A percentile compares a stretch with the other conserved stretches of the same genome.
These are phyloP conservation scores for Hippocampus kuda DNA, from an alignment of 2,797 vertebrate genomes.

Conservation along the genomic window DNA sequence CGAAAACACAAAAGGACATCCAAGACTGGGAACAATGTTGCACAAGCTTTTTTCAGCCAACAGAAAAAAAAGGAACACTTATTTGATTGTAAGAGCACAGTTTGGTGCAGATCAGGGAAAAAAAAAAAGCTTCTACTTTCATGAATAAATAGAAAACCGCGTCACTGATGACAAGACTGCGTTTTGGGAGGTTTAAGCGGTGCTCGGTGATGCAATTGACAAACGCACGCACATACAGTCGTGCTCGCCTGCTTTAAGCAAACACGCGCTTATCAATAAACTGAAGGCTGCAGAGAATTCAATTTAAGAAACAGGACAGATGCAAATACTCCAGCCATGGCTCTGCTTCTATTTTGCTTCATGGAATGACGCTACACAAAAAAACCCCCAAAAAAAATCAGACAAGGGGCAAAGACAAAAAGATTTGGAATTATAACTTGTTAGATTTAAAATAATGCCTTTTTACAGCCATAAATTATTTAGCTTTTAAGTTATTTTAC, in stretches of 20 bases:
- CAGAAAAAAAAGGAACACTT: constrained; percentile 77
- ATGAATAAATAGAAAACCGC: constrained; percentile 62
- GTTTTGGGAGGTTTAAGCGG: neutral
- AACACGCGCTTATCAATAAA: constrained; percentile 6
- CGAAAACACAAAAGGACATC: constrained; percentile 77
- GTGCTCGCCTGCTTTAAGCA: neutral
- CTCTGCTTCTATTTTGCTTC: neutral
- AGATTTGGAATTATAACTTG: neutral
- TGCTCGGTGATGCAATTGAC: constrained; percentile 7
- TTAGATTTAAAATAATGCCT: constrained; percentile 21
- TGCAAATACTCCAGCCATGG: constrained; percentile 1
- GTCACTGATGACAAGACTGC: neutral
- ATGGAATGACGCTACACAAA: constrained; percentile 52
- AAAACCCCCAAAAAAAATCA: neutral
- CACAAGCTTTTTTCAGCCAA: constrained; percentile 40
- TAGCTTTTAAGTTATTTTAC: constrained; percentile 16
- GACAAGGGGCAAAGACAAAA: constrained; percentile 16
- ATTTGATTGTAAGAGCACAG: constrained; percentile 83
- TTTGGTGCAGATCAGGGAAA: constrained; percentile 70
- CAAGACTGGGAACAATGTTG: constrained; percentile 45
- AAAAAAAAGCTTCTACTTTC: constrained; percentile 37
- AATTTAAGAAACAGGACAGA: neutral
- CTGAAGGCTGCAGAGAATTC: constrained; percentile 23
- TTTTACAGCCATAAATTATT: constrained; percentile 11
- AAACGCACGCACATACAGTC: neutral